phyloP scores from a whole-genome alignment of 2,797 vertebrate species.

The Pseudochaenichthys georgianus region DNA sequence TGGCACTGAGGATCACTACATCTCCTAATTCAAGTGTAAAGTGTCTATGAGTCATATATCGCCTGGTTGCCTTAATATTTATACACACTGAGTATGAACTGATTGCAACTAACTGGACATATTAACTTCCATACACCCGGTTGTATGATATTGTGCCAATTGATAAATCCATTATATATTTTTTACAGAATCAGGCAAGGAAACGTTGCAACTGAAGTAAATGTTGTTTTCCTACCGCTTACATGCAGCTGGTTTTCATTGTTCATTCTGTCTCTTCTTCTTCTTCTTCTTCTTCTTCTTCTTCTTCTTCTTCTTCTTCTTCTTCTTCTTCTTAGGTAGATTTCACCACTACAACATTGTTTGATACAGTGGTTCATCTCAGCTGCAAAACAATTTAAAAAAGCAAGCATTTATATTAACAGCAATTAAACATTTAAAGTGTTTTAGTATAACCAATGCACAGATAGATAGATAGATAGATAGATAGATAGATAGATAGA shows the following conservation, averaged over 20 bases:
- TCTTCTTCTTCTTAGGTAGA: neutral
- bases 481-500: slow-evolving; percentile 24
- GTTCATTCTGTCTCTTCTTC: neutral
- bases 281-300: too few species aligned
- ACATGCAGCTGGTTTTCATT: neutral
- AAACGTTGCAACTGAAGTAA: slow-evolving; percentile 1
- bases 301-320: neutral
- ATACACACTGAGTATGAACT: neutral
- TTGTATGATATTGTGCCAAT: neutral
- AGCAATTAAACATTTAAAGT: neutral
- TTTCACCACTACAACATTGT: neutral
- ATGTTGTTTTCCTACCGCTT: neutral
- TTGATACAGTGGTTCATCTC: neutral
- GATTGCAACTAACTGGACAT: slow-evolving; percentile 10
- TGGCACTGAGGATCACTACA: slow-evolving; percentile 11
- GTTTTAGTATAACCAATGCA: slow-evolving; percentile 3
- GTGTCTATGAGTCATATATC: slow-evolving; percentile 10
- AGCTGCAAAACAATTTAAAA: neutral
- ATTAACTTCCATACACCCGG: neutral
- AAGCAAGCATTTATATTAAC: neutral
- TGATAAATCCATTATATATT: neutral
- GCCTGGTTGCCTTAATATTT: slow-evolving; percentile 4
- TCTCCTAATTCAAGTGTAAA: slow-evolving; percentile 37
- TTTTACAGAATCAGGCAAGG: neutral
- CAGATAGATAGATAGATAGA: slow-evolving; percentile 23